phyloP scores from a whole-genome alignment of 2,888 invertebrate species.

The Isoperla grammatica region DNA sequence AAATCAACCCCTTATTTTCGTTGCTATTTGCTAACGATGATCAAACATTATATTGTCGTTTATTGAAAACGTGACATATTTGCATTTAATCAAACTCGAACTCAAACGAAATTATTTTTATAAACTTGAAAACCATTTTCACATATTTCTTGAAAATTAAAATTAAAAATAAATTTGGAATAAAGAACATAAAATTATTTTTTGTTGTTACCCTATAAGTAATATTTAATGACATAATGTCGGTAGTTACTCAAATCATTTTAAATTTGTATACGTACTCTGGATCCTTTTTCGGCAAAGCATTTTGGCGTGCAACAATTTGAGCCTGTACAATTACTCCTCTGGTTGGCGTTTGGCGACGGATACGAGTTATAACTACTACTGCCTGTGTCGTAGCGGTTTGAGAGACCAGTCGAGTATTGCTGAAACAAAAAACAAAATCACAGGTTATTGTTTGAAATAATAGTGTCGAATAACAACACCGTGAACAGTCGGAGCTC shows the following conservation, averaged over 20 bases:
- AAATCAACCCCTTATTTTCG: too few relatives aligned
- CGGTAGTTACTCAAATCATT: constrained; percentile 1
- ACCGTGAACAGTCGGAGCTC: too few relatives aligned
- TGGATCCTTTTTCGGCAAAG: constrained; percentile 79
- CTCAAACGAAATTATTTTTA: too few relatives aligned
- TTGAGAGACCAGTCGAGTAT: constrained; percentile 1
- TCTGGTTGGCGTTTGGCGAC: constrained; percentile 32
- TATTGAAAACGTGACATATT: too few relatives aligned
- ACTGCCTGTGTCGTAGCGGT: constrained; percentile 34
- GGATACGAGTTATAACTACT: constrained; percentile 49
- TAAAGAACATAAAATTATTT: neutral
- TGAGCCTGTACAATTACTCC: constrained; percentile 56
- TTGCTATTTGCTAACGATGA: too few relatives aligned
- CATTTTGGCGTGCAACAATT: constrained; percentile 79
- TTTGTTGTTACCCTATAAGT: too few relatives aligned
- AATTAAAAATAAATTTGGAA: neutral
- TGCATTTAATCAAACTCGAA: too few relatives aligned
- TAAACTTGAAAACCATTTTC: too few relatives aligned
- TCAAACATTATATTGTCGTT: too few relatives aligned
- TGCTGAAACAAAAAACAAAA: constrained; percentile 5
- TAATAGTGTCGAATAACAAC: too few relatives aligned
- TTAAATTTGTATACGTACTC: constrained; percentile 56
- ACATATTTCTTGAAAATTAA: too few relatives aligned
- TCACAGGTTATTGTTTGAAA: neutral
- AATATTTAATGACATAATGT: neutral